A percentile compares a stretch with the other conserved stretches of the same genome.
These are phyloP conservation scores for Chymomyza costata DNA, from an alignment of 1,140 invertebrate species.

Conservation along the genomic window DNA sequence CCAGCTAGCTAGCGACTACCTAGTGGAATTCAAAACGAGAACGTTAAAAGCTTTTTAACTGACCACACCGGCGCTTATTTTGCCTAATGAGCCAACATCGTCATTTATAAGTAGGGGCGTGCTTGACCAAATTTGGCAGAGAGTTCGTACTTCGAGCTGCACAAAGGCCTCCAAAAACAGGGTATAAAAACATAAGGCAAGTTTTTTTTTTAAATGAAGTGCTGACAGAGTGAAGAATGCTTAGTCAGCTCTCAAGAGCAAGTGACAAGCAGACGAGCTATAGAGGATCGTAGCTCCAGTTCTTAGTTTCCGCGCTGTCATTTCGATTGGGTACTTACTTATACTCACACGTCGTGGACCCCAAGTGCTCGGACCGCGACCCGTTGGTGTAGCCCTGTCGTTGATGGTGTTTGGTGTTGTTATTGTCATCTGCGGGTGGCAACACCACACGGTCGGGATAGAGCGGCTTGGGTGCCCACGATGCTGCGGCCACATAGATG, in stretches of 20 bases:
- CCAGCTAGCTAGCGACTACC: neutral
- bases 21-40: constrained; percentile 35
- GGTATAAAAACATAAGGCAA: constrained; percentile 21
- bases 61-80: constrained; percentile 45
- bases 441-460: constrained; percentile 72
- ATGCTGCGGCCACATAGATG: constrained; percentile 78
- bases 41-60: constrained; percentile 37
- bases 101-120: constrained; percentile 51
- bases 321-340: constrained; percentile 57
- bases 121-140: constrained; percentile 62
- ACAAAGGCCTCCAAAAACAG: constrained; percentile 43
- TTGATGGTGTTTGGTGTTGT: constrained; percentile 31
- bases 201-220: constrained; percentile 45
- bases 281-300: constrained; percentile 32
- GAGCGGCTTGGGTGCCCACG: constrained; percentile 79
- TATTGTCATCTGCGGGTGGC: constrained; percentile 34
- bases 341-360: constrained; percentile 72
- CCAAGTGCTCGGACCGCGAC: constrained; percentile 60
- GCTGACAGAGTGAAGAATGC: constrained; percentile 47
- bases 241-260: constrained; percentile 43
- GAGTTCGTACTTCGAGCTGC: constrained; percentile 47
- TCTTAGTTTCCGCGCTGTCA: constrained; percentile 29
- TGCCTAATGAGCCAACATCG: constrained; percentile 49
- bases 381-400: constrained; percentile 26
- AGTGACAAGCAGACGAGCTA: constrained; percentile 2